Percentiles rank a stretch among this genome's conserved stretches.
These are phyloP conservation scores for Alouatta caraya DNA, from an alignment of 2,797 vertebrate species.

Conservation along the genomic window DNA sequence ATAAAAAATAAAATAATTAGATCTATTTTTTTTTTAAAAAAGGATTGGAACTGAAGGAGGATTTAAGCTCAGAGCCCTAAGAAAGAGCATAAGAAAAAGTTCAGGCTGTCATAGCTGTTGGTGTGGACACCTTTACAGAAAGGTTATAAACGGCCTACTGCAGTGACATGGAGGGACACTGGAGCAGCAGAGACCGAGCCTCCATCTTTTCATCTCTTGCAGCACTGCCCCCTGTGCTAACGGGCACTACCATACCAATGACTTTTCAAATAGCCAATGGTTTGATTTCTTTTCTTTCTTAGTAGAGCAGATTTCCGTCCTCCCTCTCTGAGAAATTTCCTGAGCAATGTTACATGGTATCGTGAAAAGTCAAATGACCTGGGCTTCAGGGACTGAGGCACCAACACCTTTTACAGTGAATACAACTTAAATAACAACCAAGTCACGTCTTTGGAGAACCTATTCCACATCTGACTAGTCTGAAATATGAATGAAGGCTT, in stretches of 20 bases:
- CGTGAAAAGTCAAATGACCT: not conserved
- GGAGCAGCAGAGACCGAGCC: not conserved
- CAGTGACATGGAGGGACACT: not conserved
- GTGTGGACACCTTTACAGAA: not conserved
- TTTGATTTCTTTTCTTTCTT: not conserved
- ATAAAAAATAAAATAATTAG: slow-evolving; percentile 1
- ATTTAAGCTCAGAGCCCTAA: not conserved
- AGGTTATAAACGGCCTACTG: not conserved
- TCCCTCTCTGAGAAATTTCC: not conserved
- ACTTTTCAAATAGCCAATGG: not conserved
- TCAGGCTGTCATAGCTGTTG: not conserved
- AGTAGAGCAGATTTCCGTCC: not conserved
- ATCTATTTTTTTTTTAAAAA: not conserved
- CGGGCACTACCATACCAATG: rapidly evolving
- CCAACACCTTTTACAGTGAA: not conserved
- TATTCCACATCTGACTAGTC: not conserved
- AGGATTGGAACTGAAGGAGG: not conserved
- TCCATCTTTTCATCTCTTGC: not conserved
- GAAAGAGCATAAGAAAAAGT: not conserved
- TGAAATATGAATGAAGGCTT: not conserved
- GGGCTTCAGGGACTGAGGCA: not conserved
- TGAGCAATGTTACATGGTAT: not conserved
- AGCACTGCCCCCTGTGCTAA: not conserved
- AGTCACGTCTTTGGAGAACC: not conserved
- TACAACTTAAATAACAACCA: not conserved